phyloP scores from a whole-genome alignment of 23 tunicate species.

The Ascidia mentula region DNA sequence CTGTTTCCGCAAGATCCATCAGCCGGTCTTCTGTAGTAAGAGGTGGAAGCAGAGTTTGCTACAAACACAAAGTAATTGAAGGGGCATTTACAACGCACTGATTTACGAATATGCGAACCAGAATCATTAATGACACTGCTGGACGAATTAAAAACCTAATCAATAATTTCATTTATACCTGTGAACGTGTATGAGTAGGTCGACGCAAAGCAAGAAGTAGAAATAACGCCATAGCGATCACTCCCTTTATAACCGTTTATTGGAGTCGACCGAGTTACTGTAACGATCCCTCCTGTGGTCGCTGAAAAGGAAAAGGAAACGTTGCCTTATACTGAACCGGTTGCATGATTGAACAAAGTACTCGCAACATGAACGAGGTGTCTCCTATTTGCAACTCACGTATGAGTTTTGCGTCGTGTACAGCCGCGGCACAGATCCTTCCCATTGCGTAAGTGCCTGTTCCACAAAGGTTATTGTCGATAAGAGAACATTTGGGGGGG shows the following conservation, averaged over 20 bases:
- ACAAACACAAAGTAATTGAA: no score
- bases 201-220: neutral
- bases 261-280: neutral
- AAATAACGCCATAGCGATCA: neutral
- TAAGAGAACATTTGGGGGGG: neutral
- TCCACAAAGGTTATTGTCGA: neutral
- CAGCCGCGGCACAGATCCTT: neutral
- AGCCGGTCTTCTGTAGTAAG: conserved; percentile 3
- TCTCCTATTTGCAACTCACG: neutral
- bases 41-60: neutral
- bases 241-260: neutral
- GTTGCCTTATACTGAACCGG: neutral
- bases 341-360: neutral
- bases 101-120: no score
- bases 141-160: no score
- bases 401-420: neutral
- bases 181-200: neutral
- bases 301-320: neutral
- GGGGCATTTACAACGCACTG: no score
- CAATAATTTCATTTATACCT: no score
- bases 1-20: neutral
- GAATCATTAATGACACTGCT: no score
- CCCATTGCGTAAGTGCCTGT: neutral
- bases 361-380: neutral
- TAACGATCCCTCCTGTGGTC: neutral